Evolutionary conservation across 2,888 invertebrate species (phyloP).

Genomic region (Furcula furcula): DNA sequence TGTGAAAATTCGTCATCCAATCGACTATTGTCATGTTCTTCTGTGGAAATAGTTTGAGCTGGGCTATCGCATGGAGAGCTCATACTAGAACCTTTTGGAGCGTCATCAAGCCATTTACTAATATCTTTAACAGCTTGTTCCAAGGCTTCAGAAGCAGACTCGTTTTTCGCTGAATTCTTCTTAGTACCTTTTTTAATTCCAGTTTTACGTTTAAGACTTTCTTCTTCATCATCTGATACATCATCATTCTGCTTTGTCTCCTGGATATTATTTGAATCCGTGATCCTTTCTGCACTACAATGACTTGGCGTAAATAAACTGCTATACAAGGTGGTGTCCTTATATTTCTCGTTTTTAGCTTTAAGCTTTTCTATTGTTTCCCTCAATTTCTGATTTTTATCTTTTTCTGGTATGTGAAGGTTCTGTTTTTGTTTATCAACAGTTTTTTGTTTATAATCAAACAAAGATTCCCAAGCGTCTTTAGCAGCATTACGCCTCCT

Average conservation of each 20-base stretch:
- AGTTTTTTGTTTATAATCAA: slow-evolving; percentile 69
- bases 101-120: slow-evolving; percentile 93
- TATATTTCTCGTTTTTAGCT: slow-evolving; percentile 82
- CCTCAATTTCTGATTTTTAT: slow-evolving; percentile 74
- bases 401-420: slow-evolving; percentile 61
- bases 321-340: slow-evolving; percentile 57
- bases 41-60: slow-evolving; percentile 83
- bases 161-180: slow-evolving; percentile 76
- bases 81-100: slow-evolving; percentile 88
- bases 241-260: slow-evolving; percentile 39
- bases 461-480: slow-evolving; percentile 71
- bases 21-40: slow-evolving; percentile 80
- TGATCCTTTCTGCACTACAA: slow-evolving; percentile 40
- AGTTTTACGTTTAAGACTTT: slow-evolving; percentile 43
- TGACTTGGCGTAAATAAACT: slow-evolving; percentile 52
- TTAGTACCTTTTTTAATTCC: slow-evolving; percentile 58
- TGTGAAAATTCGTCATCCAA: slow-evolving; percentile 65
- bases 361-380: slow-evolving; percentile 85
- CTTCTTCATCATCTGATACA: slow-evolving; percentile 44
- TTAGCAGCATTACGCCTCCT: slow-evolving; percentile 78
- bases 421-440: slow-evolving; percentile 63
- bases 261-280: slow-evolving; percentile 42
- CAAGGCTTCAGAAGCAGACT: slow-evolving; percentile 78
- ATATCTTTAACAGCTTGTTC: slow-evolving; percentile 91
- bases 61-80: slow-evolving; percentile 92